Base-by-base conservation (phyloP, 2,888 invertebrate genomes). In the Lepidocyrtinus sp. region DNA sequence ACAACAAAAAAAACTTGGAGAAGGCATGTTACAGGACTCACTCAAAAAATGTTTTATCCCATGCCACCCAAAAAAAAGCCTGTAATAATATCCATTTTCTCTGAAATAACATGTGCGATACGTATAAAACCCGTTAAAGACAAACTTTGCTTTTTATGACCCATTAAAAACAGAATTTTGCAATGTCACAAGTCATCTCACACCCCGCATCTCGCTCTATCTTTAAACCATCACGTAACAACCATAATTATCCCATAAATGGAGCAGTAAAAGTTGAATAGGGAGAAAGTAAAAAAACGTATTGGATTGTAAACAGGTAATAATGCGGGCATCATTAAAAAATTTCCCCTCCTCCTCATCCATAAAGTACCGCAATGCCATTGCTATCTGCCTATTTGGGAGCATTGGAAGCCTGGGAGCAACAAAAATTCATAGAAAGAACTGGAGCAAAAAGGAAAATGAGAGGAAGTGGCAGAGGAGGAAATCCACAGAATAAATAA, bases 111-210 rank as follows among this genome's bases (percentile, higher is more conserved):
- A 55, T 55, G 55, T 55, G 55, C 55, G 17, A n/a, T 55, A n/a
- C 55, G n/a, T 55, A 55, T 55, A 55, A 55, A 55, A 55, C 55
- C 17, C 55, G 55, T 55, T 55, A 55, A 55, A 36, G 17, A 55
- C 55, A 55, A 55, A 55, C 55, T 55, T 55, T 55, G n/a, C 55
- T 55, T 55, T 36, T 55, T 55, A 55, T 55, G 17, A 17, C 3
- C 55, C 55, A 55, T 55, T 55, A 55, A 55, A 55, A 55, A 55
- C 3, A 17, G 17, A n/a, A 55, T 12, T 55, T 55, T n/a, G 55
- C 55, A 55, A 55, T 55, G 55, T 55, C 55, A 55, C 55, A 55
- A 55, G 55, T 55, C 55, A 55, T 55, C 55, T 55, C 55, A n/a
- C 55, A 55, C 55, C 55, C 3, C 7, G 3, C 5, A n/a, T n/a